Evolutionary conservation across 2,888 invertebrate species (phyloP), one percentile per base, ranked within the genome.

Genomic region (Sminthurinus aureus): DNA sequence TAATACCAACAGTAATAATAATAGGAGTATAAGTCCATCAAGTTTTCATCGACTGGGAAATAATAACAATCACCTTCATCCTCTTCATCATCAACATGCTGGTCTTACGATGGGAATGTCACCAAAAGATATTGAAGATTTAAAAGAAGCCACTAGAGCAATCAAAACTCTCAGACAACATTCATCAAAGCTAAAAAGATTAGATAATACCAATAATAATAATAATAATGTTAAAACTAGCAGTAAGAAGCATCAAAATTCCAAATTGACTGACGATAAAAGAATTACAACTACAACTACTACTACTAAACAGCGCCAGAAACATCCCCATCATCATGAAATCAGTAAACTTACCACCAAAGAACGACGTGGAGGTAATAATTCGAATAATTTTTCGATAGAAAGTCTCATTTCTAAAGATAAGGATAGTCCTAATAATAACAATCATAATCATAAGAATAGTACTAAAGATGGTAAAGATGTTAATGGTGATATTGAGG

Each of bases 351-450:
- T 67, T 66, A 66, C 67, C 64, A 82, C 77, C 82, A 83, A 83
- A 78, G 85, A 86, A 67, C 85, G 86, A 71, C 83, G 86, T n/a
- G 86, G 86, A 71, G 87, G 86, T 79, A 84, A 85, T 82, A 88
- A 88, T 79, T 87, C 88, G 50, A 86, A 87, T 79, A 88, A 87
- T 84, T 88, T 88, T 84, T 88, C 88, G 50, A 88, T 88, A 75
- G 88, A 88, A 84, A 88, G 87, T 85, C 87, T 88, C 81, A 88
- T 88, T 85, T 87, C 88, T 85, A 88, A 88, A 87, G 88, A 88
- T 77, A 85, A 85, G 78, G 83, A 77, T 38, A 83, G 67, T 24
- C 12, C 26, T 71, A 20, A 20, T 50, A 69, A 38, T 51, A 22
- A 66, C 66, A 22, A 24, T 78, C 38, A 64, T 51, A 38, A 76